phyloP scores from a whole-genome alignment of 2,113 vertebrate species.

The Elachura formosa region DNA sequence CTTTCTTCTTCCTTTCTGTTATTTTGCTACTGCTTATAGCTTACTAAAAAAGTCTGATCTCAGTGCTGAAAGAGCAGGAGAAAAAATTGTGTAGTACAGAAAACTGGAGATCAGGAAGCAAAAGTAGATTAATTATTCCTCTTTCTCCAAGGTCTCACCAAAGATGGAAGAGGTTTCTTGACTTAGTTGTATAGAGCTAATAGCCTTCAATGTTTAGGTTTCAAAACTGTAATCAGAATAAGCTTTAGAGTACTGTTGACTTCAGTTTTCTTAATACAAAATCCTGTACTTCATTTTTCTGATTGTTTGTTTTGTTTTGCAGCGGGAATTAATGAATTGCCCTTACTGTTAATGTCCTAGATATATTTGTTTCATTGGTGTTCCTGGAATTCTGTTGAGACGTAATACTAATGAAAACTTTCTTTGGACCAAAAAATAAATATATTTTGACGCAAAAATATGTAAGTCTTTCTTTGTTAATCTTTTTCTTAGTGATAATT shows the following conservation, averaged over 20 bases:
- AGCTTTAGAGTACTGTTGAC: neutral
- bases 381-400: neutral
- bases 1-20: neutral
- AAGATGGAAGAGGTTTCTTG: neutral
- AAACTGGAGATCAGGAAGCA: neutral
- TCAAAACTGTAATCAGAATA: neutral
- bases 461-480: neutral
- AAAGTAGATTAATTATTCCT: neutral
- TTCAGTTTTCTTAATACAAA: neutral
- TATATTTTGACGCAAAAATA: neutral
- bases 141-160: neutral
- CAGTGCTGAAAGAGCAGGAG: neutral
- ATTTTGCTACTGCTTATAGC: neutral
- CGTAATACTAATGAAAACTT: neutral
- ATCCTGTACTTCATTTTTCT: neutral
- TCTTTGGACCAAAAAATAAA: neutral
- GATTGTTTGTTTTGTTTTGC: neutral
- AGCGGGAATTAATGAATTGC: neutral
- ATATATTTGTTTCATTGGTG: neutral
- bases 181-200: neutral
- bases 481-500: neutral
- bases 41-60: neutral
- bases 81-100: neutral
- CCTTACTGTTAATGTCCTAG: neutral
- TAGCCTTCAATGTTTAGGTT: neutral